Evolutionary conservation across 2,888 invertebrate species (phyloP).

Genomic region (Stenichneumon culpator): DNA sequence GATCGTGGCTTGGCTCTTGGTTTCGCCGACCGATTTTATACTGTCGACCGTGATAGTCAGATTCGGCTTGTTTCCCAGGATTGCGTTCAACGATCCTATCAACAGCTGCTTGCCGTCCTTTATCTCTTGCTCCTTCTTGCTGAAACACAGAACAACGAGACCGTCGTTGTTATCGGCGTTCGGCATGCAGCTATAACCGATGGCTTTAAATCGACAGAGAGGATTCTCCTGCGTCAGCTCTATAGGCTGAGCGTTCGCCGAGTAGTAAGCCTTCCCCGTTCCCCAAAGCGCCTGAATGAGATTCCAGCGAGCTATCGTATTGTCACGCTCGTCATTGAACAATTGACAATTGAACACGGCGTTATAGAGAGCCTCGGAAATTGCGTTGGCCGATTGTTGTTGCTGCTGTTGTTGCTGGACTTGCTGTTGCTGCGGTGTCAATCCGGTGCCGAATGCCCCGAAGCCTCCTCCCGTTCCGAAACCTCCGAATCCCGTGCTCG

Average conservation of each 20-base stretch:
- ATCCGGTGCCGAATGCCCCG: slow-evolving; percentile 77
- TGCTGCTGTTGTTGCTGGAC: slow-evolving; percentile 86
- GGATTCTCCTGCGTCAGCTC: slow-evolving; percentile 96
- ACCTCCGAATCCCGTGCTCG: slow-evolving; percentile 85
- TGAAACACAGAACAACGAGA: slow-evolving; percentile 93
- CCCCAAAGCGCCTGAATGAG: slow-evolving; percentile 96
- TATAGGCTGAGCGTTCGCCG: slow-evolving; percentile 91
- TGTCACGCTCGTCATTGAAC: slow-evolving; percentile 98
- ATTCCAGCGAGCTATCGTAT: slow-evolving; percentile 97
- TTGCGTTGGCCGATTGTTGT: slow-evolving; percentile 87
- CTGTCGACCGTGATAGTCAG: slow-evolving; percentile 92
- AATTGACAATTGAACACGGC: slow-evolving; percentile 93
- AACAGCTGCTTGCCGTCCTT: slow-evolving; percentile 85
- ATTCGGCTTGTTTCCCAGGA: slow-evolving; percentile 95
- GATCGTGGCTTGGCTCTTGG: slow-evolving; percentile 91
- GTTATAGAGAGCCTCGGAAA: slow-evolving; percentile 89
- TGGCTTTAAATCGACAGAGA: slow-evolving; percentile 97
- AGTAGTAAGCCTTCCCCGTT: slow-evolving; percentile 93
- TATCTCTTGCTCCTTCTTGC: slow-evolving; percentile 93
- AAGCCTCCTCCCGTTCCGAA: slow-evolving; percentile 81
- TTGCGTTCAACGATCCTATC: slow-evolving; percentile 88
- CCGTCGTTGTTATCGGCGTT: slow-evolving; percentile 96
- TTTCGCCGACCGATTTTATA: slow-evolving; percentile 92
- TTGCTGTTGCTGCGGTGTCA: slow-evolving; percentile 78
- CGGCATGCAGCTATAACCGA: slow-evolving; percentile 96